phyloP scores from a whole-genome alignment of 2,888 invertebrate genomes.

The Hololepta plana region DNA sequence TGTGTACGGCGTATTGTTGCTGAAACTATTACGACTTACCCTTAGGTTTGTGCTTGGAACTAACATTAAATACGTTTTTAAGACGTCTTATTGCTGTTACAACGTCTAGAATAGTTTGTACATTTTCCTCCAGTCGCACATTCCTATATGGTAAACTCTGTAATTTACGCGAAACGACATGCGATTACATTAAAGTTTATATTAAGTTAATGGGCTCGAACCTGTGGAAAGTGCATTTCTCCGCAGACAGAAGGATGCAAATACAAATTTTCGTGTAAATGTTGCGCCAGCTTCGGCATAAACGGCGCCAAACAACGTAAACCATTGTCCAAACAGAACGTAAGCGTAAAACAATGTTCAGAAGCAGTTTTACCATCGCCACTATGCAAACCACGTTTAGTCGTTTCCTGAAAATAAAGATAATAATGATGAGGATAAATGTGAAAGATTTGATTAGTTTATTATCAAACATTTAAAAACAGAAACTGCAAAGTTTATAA shows the following conservation, averaged over 20 bases:
- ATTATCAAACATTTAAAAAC: too few species aligned
- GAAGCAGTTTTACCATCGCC: conserved; percentile 28
- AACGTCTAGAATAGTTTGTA: conserved; percentile 18
- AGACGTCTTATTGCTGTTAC: conserved; percentile 21
- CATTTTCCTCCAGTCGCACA: conserved; percentile 17
- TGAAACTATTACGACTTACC: too few species aligned
- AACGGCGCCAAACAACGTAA: conserved; percentile 82
- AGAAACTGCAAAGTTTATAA: too few species aligned
- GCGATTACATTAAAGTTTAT: conserved; percentile 4
- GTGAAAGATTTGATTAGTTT: too few species aligned
- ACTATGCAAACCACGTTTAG: conserved; percentile 68
- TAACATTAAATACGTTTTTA: conserved; percentile 23
- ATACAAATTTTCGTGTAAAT: conserved; percentile 84
- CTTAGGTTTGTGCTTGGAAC: conserved; percentile 19
- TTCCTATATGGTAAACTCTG: conserved; percentile 16
- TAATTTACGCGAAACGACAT: too few species aligned
- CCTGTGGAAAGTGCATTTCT: conserved; percentile 16
- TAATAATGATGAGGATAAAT: too few species aligned
- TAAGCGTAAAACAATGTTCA: conserved; percentile 54
- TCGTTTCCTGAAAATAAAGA: conserved; percentile 65
- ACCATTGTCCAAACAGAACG: conserved; percentile 67
- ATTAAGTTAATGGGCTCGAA: conserved; percentile 10
- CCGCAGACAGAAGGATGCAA: conserved; percentile 11
- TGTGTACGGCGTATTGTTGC: too few species aligned
- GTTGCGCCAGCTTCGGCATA: conserved; percentile 96